Evolutionary conservation across 2,888 invertebrate species (phyloP), one percentile per base, ranked within the genome.

Genomic region (Automeris io): DNA sequence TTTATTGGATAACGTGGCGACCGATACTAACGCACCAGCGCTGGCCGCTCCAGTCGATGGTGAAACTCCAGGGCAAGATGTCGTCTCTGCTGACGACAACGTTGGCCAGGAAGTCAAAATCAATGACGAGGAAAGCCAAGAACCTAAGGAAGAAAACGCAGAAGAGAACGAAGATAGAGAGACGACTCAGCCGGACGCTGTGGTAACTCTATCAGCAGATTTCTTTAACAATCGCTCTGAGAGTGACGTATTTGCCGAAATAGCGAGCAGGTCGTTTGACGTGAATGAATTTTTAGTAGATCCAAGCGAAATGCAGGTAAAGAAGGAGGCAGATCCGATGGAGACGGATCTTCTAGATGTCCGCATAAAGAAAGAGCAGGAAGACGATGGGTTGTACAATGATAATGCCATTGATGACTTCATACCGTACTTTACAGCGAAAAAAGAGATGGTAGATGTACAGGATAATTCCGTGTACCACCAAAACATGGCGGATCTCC

Each of bases 401-500:
- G 87, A 87, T 35, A 85, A 87, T 38, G 85, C 85, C 0, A 80
- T 82, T 22, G 86, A 87, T 21, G 86, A 87, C 16, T 86, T 71
- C 44, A 78, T 82, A 13, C 79, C 85, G 1, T 86, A 79, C 37
- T 87, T 85, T 54, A 55, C 64, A 4, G 61, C 65, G 5, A 81
- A 79, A 49, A 45, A 70, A 0, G 82, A 79, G 43, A 75, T 70
- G 39, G 57, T 71, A 47, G 75, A 73, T 43, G 65, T 53, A 51
- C 87, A 58, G 22, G 87, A 69, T 51, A 64, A 76, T 40, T 88
- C 89, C 0, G 87, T 90, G 1, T 80, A 82, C 53, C 86, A 88
- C 33, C 89, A 90, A 48, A 90, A 90, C 49, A 54, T 90, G 45
- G 89, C 89, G 0, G 90, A 90, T 62, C 58, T 90, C 7, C 77